Base-by-base conservation (phyloP, 2,888 invertebrate species). In the Halictus quadricinctus region DNA sequence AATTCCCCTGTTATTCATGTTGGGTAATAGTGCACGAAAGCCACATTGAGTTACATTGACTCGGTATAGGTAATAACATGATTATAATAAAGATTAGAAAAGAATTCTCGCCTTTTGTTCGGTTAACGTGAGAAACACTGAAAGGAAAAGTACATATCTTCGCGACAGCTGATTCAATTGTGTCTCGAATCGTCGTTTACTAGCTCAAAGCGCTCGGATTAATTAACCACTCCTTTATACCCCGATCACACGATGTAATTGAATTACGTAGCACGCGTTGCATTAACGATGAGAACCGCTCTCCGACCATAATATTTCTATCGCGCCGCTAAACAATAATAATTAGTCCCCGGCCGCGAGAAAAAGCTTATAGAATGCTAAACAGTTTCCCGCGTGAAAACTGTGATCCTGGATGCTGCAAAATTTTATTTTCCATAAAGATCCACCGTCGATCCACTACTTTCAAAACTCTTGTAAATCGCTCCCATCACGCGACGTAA, bases 281-380 rank as follows among this genome's bases (percentile, higher is more conserved):
- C 66, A 75, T 64, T 64, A 72, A 66, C 46, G 64, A 25, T 21
- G 75, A 64, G 54, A 64, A 54, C 12, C 75, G 8, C 29, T 3
- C 54, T 7, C 2, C 18, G 48, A 6, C 21, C 21, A 64, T 74
- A 70, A 74, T 70, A 43, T 43, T 46, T 18, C 48, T 29, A n/a
- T 4, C 18, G 13, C 70, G 43, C 58, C 25, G 41, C 10, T 21
- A 76, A 76, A 81, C 54, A 83, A 72, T 64, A 60, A 36, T 76
- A 72, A 75, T 81, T 76, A 66, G 72, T 60, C 36, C 13, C 8
- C 4, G 1, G 15, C 8, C 15, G 64, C 72, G 66, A 15, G 18
- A n/a, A 72, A 66, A 64, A 36, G 36, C 36, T 36, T 36, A 5
- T 36, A 5, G 36, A 36, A 36, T 36, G 36, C 36, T 36, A 4